phyloP scores from a whole-genome alignment of 2,113 vertebrate species.

The Cyprinodon tularosa region DNA sequence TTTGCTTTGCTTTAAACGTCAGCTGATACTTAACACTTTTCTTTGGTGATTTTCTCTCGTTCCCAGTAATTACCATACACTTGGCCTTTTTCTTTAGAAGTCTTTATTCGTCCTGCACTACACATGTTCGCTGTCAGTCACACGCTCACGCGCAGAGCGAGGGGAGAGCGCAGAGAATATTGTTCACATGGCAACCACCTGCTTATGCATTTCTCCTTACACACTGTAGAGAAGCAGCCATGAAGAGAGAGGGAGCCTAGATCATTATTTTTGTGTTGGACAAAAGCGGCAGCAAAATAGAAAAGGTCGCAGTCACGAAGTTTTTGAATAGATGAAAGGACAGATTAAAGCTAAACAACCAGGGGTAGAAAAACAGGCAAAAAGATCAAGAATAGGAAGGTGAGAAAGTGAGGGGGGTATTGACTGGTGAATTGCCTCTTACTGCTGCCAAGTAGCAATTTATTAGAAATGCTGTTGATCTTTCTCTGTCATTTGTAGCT shows the following conservation, averaged over 20 bases:
- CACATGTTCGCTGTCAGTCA: constrained; percentile 34
- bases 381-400: constrained; percentile 11
- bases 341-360: constrained; percentile 35
- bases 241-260: constrained; percentile 25
- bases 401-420: constrained; percentile 3
- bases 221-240: constrained; percentile 56
- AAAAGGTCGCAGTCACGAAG: not conserved
- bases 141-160: constrained; percentile 34
- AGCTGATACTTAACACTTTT: constrained; percentile 44
- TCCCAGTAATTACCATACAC: constrained; percentile 57
- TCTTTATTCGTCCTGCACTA: constrained; percentile 40
- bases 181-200: constrained; percentile 79
- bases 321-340: constrained; percentile 21
- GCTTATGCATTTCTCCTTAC: constrained; percentile 71
- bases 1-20: not conserved
- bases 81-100: constrained; percentile 23
- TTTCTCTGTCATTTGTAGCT: constrained; percentile 11
- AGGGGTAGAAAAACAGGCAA: constrained; percentile 9
- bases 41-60: constrained; percentile 45
- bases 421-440: constrained; percentile 14
- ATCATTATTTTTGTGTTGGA: constrained; percentile 37
- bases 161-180: constrained; percentile 54
- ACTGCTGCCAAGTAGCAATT: not conserved
- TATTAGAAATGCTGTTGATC: not conserved
- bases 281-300: constrained; percentile 20